These are phyloP conservation scores for Mustela lutreola DNA, from an alignment of 2,113 vertebrate species.

Conservation along the genomic window DNA sequence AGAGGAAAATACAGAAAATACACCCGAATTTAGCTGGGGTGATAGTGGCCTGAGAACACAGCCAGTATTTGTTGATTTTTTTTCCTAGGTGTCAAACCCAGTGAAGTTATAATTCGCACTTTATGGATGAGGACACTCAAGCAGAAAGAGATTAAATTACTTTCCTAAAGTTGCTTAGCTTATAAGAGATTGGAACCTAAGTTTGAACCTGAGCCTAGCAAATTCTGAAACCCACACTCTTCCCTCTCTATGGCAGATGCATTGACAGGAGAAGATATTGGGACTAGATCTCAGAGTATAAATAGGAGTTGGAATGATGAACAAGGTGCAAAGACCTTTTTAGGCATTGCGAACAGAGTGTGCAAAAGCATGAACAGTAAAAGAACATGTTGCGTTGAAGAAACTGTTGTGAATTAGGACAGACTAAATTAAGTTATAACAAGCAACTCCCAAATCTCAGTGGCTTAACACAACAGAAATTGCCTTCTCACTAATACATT, in stretches of 20 bases:
- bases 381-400: not conserved
- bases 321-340: not conserved
- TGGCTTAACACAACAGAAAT: not conserved
- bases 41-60: not conserved
- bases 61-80: not conserved
- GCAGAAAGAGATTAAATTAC: not conserved
- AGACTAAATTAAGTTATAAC: slow-evolving; percentile 4
- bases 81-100: not conserved
- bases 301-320: not conserved
- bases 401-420: not conserved
- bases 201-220: not conserved
- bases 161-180: not conserved
- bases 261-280: not conserved
- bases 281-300: not conserved
- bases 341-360: not conserved
- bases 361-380: not conserved
- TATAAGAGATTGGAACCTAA: not conserved
- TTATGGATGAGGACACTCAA: not conserved
- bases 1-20: not conserved
- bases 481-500: not conserved
- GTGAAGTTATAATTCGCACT: not conserved
- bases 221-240: not conserved
- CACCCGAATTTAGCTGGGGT: not conserved
- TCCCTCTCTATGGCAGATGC: not conserved
- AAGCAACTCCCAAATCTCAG: not conserved